Conservation (phyloP, 2,888 invertebrate genomes). For the Osedax frankpressi region DNA sequence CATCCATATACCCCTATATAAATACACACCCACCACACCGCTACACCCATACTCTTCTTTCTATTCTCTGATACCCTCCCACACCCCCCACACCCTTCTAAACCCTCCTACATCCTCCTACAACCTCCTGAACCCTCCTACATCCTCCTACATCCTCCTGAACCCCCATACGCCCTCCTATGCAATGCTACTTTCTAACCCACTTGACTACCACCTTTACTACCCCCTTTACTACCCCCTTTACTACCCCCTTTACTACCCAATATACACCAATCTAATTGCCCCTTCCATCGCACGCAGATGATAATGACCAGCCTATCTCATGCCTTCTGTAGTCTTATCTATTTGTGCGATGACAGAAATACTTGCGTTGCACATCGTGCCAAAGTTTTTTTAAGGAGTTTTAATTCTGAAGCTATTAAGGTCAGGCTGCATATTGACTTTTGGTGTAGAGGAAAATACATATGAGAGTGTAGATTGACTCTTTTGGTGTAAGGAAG, state of each 20-base stretch:
- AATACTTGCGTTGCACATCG: conserved; percentile 88
- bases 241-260: background rate
- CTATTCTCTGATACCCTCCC: too few relatives aligned
- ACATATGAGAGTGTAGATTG: too few relatives aligned
- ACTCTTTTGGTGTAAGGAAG: too few relatives aligned
- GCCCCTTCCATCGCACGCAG: conserved; percentile 57
- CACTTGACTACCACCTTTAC: conserved; percentile 41
- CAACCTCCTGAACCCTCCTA: too few relatives aligned
- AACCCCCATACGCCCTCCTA: conserved; percentile 64
- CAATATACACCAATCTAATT: conserved; percentile 54
- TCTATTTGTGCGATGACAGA: conserved; percentile 87
- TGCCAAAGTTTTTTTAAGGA: conserved; percentile 78
- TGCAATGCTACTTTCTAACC: conserved; percentile 47
- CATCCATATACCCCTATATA: too few relatives aligned
- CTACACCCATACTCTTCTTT: too few relatives aligned
- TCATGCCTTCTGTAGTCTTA: conserved; percentile 88
- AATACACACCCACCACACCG: too few relatives aligned
- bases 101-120: too few relatives aligned
- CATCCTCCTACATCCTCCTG: conserved; percentile 57
- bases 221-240: background rate
- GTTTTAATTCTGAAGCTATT: conserved; percentile 44
- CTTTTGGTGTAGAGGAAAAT: too few relatives aligned
- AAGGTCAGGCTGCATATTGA: conserved; percentile 54
- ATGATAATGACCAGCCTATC: conserved; percentile 77
- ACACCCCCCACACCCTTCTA: too few relatives aligned